Percentiles rank a stretch among this genome's conserved stretches.
phyloP scores from a whole-genome alignment of 2,113 vertebrate genomes.

The Orientallactaga bullata region DNA sequence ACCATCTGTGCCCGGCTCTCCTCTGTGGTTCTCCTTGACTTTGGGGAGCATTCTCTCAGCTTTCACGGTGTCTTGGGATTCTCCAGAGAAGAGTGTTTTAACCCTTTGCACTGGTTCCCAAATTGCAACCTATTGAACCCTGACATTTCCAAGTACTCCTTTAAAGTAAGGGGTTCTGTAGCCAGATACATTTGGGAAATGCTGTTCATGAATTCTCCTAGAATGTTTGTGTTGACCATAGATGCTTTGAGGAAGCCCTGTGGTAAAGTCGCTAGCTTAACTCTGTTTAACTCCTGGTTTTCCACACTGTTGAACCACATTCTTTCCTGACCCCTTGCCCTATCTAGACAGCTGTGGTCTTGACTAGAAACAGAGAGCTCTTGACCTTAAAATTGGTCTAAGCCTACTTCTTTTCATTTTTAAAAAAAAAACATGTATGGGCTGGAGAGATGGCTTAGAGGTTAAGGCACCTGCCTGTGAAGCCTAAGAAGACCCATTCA shows the following conservation, averaged over 20 bases:
- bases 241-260: background rate
- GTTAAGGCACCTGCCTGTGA: too few relatives aligned
- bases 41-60: background rate
- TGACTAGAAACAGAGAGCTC: background rate
- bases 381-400: background rate
- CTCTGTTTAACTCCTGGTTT: background rate
- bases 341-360: background rate
- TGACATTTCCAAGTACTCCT: background rate
- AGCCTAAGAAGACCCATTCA: too few relatives aligned
- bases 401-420: background rate
- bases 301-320: background rate
- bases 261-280: background rate
- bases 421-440: too few relatives aligned
- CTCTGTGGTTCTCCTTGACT: background rate
- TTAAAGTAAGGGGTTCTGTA: background rate
- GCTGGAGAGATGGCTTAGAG: too few relatives aligned
- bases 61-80: background rate
- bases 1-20: background rate
- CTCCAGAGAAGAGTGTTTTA: background rate
- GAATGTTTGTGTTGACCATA: background rate
- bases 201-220: background rate
- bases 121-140: background rate
- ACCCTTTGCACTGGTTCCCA: background rate
- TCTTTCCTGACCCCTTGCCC: background rate
- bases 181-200: background rate